Conservation (phyloP, 1,140 invertebrate species). For the Zaprionus lachaisei region DNA sequence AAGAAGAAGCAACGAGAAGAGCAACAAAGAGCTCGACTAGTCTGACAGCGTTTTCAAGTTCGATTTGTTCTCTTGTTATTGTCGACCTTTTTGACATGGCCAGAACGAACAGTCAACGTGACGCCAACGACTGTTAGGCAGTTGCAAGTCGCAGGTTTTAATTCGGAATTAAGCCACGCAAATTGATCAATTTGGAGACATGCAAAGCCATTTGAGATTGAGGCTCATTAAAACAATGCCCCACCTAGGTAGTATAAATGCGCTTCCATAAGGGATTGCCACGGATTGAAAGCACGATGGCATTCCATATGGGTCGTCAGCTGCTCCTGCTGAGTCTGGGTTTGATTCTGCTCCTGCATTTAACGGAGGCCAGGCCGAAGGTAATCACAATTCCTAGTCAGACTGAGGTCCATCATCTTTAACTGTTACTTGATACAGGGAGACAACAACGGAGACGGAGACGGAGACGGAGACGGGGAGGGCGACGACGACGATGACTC, state of each 20-base stretch:
- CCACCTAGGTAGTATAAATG: slow-evolving; percentile 52
- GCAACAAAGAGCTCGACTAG: slow-evolving; percentile 2
- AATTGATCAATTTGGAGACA: slow-evolving; percentile 57
- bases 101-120: not conserved
- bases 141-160: not conserved
- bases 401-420: not conserved
- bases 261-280: not conserved
- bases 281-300: slow-evolving; percentile 44
- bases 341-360: slow-evolving; percentile 46
- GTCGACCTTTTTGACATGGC: slow-evolving; percentile 4
- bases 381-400: slow-evolving; percentile 15
- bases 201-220: slow-evolving; percentile 52
- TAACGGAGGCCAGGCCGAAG: slow-evolving; percentile 65
- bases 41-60: slow-evolving; percentile 26
- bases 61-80: not conserved
- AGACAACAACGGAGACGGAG: slow-evolving; percentile 11
- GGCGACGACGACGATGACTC: slow-evolving; percentile 74
- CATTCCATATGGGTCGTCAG: slow-evolving; percentile 49
- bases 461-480: slow-evolving; percentile 23
- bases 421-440: not conserved
- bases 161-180: slow-evolving; percentile 15
- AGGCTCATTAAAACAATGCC: slow-evolving; percentile 44
- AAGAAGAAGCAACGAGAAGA: slow-evolving; percentile 15
- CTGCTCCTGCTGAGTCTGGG: slow-evolving; percentile 41
- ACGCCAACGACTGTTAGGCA: not conserved